Evolutionary conservation across 2,113 vertebrate species (phyloP).

Genomic region (Tringa solitaria): DNA sequence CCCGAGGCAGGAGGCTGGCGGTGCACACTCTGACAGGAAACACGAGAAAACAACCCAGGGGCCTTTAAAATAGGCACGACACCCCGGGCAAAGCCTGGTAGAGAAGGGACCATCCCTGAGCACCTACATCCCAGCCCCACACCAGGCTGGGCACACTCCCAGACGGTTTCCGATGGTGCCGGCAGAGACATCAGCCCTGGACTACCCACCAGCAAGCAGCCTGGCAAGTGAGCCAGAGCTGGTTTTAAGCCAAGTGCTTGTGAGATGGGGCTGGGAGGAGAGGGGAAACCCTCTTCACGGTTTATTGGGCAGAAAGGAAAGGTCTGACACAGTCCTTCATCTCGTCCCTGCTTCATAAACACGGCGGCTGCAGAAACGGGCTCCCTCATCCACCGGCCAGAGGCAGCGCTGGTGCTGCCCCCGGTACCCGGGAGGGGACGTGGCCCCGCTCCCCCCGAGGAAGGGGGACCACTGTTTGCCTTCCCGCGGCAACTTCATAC

Average conservation of each 20-base stretch:
- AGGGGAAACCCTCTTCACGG: background rate
- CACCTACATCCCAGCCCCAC: background rate
- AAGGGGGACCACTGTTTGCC: background rate
- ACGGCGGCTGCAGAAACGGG: background rate
- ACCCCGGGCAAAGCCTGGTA: background rate
- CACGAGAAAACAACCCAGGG: background rate
- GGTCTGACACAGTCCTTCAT: background rate
- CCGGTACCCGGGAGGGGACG: rapidly evolving
- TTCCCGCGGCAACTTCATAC: background rate
- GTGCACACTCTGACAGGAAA: background rate
- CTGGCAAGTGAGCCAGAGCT: background rate
- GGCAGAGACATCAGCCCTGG: background rate
- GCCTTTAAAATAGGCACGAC: background rate
- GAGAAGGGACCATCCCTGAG: background rate
- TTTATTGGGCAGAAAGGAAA: background rate
- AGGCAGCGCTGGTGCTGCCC: background rate
- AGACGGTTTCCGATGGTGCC: rapidly evolving
- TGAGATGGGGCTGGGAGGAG: background rate
- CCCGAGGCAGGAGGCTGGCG: background rate
- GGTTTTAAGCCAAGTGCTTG: background rate
- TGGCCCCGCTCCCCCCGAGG: background rate
- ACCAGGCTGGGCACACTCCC: background rate
- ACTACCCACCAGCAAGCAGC: background rate
- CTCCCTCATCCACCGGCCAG: background rate
- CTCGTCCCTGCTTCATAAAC: background rate